Base-by-base conservation (phyloP, 2,888 invertebrate species). In the Caenorhabditis doughertyi region DNA sequence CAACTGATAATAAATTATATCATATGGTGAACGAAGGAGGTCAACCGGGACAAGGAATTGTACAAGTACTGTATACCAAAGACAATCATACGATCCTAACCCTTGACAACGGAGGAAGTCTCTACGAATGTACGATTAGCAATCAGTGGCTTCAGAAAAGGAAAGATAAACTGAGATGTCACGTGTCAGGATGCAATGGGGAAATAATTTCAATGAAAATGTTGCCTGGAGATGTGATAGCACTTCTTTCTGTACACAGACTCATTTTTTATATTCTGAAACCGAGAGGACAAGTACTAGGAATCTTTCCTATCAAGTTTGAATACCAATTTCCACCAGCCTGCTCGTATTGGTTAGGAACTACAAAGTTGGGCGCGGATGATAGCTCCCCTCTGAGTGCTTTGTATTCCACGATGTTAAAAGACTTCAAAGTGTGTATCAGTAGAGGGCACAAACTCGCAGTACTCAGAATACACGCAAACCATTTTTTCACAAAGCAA, bases 161-260 rank as follows among this genome's bases (percentile, higher is more conserved):
- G 47, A 62, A 35, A 9, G 77, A 70, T 25, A 70, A 44, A 16
- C 23, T 79, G 27, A 39, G 62, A 21, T 79, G 77, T 23, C 93
- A 99, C 18, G 99, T 99, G 93, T 97, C 98, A 42, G 98, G 98
- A 81, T 93, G 93, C 71, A 94, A 97, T 72, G 99, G 99, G 0
- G 99, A 99, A 94, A 88, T 88, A 1, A 89, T 91, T 27, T 67
- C 86, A 11, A 81, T 91, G 70, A 71, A 71, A 25, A 56, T 85
- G 18, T 73, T 86, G 5, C 84, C 85, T 8, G 76, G 85, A 9
- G 60, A 81, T 18, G 77, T 90, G 29, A 82, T 91, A 11, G 80
- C 89, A 21, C 85, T 90, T 18, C 81, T 88, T 1, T 88, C 90
- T 4, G 85, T 90, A 9, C 83, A 85, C 16, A 87, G 88, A 55